Conservation (phyloP, 2,797 vertebrate genomes). For the Arremon brunneinucha region DNA sequence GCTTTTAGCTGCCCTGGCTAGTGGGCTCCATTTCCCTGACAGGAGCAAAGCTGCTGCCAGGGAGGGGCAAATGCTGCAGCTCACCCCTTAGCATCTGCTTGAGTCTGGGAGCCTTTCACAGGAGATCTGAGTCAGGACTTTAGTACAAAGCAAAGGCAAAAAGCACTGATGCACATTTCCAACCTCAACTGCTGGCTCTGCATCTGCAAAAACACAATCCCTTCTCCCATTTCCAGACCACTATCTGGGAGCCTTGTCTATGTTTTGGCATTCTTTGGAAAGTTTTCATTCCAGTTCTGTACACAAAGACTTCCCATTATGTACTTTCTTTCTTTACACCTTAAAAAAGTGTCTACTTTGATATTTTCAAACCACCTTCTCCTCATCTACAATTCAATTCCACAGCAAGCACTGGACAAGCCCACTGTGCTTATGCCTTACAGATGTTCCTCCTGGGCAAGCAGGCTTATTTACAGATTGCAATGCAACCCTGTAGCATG, state of each 20-base stretch:
- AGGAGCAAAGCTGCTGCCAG: background rate
- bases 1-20: background rate
- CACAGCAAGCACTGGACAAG: background rate
- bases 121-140: background rate
- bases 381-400: background rate
- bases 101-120: fast-evolving
- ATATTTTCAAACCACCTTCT: background rate
- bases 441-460: background rate
- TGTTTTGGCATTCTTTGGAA: background rate
- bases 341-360: background rate
- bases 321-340: background rate
- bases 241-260: background rate
- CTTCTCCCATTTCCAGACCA: background rate
- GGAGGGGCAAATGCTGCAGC: background rate
- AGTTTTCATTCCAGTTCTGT: background rate
- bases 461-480: background rate
- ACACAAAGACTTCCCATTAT: background rate
- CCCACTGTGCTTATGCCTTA: background rate
- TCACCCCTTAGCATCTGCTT: background rate
- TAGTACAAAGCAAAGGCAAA: background rate
- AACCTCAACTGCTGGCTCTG: background rate
- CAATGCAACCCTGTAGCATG: background rate
- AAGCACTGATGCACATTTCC: background rate
- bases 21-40: background rate
- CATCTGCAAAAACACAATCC: background rate